These are phyloP conservation scores for Drosophila formosana DNA, from an alignment of 2,888 invertebrate species.

Conservation along the genomic window DNA sequence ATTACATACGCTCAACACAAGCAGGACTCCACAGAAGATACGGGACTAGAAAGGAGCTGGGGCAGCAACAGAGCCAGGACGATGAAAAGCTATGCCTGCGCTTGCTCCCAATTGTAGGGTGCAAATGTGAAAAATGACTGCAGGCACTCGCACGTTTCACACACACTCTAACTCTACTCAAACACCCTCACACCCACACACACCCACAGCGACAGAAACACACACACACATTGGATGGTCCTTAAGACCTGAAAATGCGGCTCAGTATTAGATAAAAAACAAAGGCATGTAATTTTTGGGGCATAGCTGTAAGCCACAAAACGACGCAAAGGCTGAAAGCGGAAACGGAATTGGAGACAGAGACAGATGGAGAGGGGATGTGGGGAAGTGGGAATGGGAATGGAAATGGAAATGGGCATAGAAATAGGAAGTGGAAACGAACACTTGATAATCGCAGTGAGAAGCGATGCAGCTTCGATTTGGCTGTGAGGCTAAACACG, in stretches of 20 bases:
- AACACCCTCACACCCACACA: not conserved
- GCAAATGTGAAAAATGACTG: slow-evolving; percentile 59
- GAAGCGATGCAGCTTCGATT: slow-evolving; percentile 50
- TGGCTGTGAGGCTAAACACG: slow-evolving; percentile 54
- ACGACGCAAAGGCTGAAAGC: slow-evolving; percentile 50
- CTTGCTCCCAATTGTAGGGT: slow-evolving; percentile 41
- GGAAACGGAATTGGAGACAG: slow-evolving; percentile 24
- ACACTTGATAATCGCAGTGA: slow-evolving; percentile 72
- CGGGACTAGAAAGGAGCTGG: slow-evolving; percentile 4
- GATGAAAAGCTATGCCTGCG: slow-evolving; percentile 13
- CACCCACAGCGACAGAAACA: not conserved
- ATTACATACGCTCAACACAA: slow-evolving; percentile 70
- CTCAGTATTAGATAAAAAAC: slow-evolving; percentile 73
- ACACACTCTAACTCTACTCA: slow-evolving; percentile 1
- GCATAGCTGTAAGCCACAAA: slow-evolving; percentile 69
- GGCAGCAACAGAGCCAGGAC: not conserved
- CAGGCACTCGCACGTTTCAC: slow-evolving; percentile 42
- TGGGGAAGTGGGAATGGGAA: slow-evolving; percentile 24
- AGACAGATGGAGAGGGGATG: too few relatives aligned
- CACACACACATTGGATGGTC: slow-evolving; percentile 26
- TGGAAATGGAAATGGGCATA: slow-evolving; percentile 52
- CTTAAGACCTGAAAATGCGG: slow-evolving; percentile 63
- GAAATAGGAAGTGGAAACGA: slow-evolving; percentile 14
- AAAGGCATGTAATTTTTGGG: slow-evolving; percentile 73
- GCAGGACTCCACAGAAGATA: slow-evolving; percentile 18